Evolutionary conservation across 2,113 vertebrate species (phyloP), one percentile per base, ranked within the genome.

Genomic region (Lethenteron camtschaticum): DNA sequence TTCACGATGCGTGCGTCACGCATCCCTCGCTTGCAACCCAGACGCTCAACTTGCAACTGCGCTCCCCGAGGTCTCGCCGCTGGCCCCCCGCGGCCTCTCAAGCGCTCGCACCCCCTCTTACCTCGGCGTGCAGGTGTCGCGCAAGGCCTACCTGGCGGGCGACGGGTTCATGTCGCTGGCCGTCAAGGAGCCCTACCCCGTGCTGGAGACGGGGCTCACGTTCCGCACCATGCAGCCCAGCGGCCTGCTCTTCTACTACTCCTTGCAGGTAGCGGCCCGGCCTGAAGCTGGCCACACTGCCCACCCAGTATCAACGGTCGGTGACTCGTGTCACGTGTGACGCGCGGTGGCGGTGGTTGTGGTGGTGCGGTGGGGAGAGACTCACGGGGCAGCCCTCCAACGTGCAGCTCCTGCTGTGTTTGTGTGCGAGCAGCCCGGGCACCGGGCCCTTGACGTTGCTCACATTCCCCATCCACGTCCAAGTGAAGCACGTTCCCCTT

Each of bases 221-320:
- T 99, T 96, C 82, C 83, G 75, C 57, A 88, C 88, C 0, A 77
- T 78, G 24, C 79, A 86, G 76, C 81, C 55, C 0, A 81, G 80
- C 0, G 85, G 85, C 9, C 82, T 90, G 69, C 81, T 99, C 72
- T 89, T 89, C 77, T 78, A 81, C 74, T 82, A 85, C 7, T 56
- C 68, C 0, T 79, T 81, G 2, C 73, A 77, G 82, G 94, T 96
- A 72, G 1, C 76, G n/a, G 10, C 57, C 20, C 2, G 0, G 0
- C 2, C 16, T 2, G 20, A 5, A 2, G 13, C 20, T 41, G 68
- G 56, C 70, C 5, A 1, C 11, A 41, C 69, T 3, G 12, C 14
- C 18, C 9, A 55, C 14, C 55, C 14, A 10, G 55, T 57, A n/a
- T 56, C 9, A 20, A n/a, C n/a, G 18, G n/a, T 2, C 56, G 8